phyloP scores from a whole-genome alignment of 2,888 invertebrate genomes.

The Heliconius aoede region DNA sequence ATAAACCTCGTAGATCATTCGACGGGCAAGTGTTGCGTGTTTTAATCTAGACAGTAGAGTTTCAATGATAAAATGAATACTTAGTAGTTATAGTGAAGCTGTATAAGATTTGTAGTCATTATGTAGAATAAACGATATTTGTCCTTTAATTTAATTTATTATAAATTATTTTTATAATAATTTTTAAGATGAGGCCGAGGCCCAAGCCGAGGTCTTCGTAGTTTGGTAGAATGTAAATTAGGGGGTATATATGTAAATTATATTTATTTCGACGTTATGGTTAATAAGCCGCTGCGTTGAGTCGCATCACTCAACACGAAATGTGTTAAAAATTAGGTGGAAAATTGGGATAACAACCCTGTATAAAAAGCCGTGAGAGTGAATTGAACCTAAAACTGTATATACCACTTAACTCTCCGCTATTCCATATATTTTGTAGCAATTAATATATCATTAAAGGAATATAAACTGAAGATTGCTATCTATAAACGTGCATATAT shows the following conservation, averaged over 20 bases:
- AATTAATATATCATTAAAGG: constrained; percentile 17
- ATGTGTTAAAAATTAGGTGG: neutral
- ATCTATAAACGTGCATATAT: constrained; percentile 14
- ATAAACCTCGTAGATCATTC: constrained; percentile 23
- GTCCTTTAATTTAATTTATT: too few relatives aligned
- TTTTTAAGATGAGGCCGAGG: too few relatives aligned
- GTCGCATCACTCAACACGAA: neutral
- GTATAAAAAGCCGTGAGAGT: neutral
- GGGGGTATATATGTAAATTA: too few relatives aligned
- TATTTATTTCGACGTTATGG: neutral
- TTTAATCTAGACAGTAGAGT: neutral
- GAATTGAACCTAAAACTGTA: neutral
- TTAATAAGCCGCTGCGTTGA: neutral
- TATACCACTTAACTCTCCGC: neutral
- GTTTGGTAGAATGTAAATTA: neutral
- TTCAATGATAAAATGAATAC: constrained; percentile 1
- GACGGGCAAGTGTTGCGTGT: constrained; percentile 35
- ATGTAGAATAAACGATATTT: neutral
- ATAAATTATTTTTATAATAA: neutral
- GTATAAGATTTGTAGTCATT: neutral
- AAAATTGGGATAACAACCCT: too few relatives aligned
- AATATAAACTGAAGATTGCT: neutral
- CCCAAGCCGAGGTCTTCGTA: neutral
- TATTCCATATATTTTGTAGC: neutral
- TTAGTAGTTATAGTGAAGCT: neutral